A percentile compares a stretch with the other conserved stretches of the same genome.
Evolutionary conservation across 2,797 vertebrate species (phyloP).

Genomic region (Lemur catta): DNA sequence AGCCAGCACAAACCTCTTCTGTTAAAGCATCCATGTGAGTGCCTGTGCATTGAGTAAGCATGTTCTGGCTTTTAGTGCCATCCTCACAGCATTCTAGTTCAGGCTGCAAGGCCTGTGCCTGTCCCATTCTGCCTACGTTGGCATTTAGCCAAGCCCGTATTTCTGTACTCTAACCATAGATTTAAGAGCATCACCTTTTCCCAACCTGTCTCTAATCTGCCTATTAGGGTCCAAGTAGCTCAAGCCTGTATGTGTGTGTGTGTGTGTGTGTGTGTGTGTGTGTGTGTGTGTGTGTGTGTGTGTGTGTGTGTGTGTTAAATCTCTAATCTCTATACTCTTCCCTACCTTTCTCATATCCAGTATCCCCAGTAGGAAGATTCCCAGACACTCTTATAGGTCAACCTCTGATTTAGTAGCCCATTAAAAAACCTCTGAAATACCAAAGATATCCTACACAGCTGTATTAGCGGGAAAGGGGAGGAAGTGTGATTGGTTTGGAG

Average conservation of each 20-base stretch:
- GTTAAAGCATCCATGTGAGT: not conserved
- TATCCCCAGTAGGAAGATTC: not conserved
- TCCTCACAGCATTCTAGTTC: not conserved
- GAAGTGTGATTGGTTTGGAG: not conserved
- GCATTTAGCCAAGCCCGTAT: not conserved
- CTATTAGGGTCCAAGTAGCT: not conserved
- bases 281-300: not conserved
- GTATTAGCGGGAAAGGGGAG: not conserved
- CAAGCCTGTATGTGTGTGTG: accelerated
- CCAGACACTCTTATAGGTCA: not conserved
- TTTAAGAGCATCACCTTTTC: not conserved
- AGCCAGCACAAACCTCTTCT: not conserved
- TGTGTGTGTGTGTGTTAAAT: not conserved
- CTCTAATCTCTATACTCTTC: not conserved
- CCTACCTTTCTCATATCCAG: not conserved
- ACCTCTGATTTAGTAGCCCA: not conserved
- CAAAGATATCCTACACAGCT: not conserved
- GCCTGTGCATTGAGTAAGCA: accelerated
- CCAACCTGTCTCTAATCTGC: not conserved
- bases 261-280: not conserved
- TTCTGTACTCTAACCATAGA: not conserved
- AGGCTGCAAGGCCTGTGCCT: not conserved
- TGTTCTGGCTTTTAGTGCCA: not conserved
- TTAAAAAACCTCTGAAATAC: not conserved
- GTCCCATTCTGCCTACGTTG: not conserved